Conservation (phyloP, 2,888 invertebrate genomes). For the Eristalis tenax region DNA sequence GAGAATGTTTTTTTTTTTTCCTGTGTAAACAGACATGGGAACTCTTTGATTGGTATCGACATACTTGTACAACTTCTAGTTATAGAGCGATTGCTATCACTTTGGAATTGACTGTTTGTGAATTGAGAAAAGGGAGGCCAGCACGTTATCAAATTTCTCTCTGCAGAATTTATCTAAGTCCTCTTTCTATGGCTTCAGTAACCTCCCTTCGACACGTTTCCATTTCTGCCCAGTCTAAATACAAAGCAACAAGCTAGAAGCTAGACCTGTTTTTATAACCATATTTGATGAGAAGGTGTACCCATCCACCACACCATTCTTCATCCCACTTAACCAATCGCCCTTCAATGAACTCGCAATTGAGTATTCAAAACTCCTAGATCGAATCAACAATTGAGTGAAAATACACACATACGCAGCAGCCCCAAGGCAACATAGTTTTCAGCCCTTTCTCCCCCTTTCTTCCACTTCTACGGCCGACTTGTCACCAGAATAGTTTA, state of each 20-base stretch:
- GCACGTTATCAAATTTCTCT: too few species aligned
- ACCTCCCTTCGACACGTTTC: too few species aligned
- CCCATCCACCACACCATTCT: too few species aligned
- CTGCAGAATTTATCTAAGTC: too few species aligned
- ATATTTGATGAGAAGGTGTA: too few species aligned
- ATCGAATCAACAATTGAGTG: background rate
- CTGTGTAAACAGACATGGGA: background rate
- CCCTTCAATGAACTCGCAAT: too few species aligned
- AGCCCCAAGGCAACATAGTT: background rate
- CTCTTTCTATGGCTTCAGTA: too few species aligned
- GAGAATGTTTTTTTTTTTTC: background rate
- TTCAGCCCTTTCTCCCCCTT: background rate
- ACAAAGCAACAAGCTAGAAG: too few species aligned
- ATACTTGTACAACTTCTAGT: background rate
- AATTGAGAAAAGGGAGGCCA: too few species aligned
- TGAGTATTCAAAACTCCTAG: background rate
- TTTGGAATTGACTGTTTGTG: background rate
- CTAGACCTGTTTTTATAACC: too few species aligned
- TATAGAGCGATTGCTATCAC: background rate
- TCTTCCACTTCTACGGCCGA: background rate
- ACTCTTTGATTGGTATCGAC: background rate
- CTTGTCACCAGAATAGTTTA: background rate
- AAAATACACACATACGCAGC: background rate
- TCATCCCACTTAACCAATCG: too few species aligned
- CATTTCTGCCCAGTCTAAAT: too few species aligned